Conservation (phyloP, 1,140 invertebrate species). For the Riptortus pedestris region DNA sequence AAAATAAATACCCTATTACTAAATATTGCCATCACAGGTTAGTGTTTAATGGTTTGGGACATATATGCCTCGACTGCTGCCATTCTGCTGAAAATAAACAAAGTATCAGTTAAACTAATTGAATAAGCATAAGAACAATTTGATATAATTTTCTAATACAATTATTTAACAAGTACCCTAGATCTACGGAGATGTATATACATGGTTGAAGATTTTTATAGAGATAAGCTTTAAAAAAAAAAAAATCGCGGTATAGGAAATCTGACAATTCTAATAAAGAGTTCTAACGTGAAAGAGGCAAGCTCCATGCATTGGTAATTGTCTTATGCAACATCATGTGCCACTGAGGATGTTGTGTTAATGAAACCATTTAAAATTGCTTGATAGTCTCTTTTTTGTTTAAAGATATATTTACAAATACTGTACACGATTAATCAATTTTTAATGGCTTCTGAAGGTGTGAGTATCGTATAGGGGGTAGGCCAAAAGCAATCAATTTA, state of each 20-base stretch:
- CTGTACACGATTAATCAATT: slow-evolving; percentile 2
- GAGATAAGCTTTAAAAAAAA: slow-evolving; percentile 8
- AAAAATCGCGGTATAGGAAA: slow-evolving; percentile 8
- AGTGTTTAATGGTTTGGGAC: no score
- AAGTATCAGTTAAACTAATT: neutral
- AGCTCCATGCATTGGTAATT: slow-evolving; percentile 18
- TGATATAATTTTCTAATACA: neutral
- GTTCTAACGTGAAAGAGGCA: slow-evolving; percentile 16
- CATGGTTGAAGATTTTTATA: slow-evolving; percentile 9
- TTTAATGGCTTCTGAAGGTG: slow-evolving; percentile 4
- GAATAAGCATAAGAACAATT: neutral
- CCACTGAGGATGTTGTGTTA: slow-evolving; percentile 15
- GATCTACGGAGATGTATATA: slow-evolving; percentile 11
- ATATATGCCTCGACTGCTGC: neutral
- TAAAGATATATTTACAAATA: neutral
- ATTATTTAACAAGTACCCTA: neutral
- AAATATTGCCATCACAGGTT: no score
- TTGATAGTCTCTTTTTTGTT: neutral
- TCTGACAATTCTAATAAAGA: slow-evolving; percentile 5
- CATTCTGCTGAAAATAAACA: neutral
- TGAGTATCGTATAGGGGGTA: neutral
- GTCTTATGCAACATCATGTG: slow-evolving; percentile 16
- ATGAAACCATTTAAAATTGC: slow-evolving; percentile 2
- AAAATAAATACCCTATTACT: no score
- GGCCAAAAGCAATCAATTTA: slow-evolving; percentile 6